These are phyloP conservation scores for Syrista parreyssii DNA, from an alignment of 2,888 invertebrate genomes.

Conservation along the genomic window DNA sequence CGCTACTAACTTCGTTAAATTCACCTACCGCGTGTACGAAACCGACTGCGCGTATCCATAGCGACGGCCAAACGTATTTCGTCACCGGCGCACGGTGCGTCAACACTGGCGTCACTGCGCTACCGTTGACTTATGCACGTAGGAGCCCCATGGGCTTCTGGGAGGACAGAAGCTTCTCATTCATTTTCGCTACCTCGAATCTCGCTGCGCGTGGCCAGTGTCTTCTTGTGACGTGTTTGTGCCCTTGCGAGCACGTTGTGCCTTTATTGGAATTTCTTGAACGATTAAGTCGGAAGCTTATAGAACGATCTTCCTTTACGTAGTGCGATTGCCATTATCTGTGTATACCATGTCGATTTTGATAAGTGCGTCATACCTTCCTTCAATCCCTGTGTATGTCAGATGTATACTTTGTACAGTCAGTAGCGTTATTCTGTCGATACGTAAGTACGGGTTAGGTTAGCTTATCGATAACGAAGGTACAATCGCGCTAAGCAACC, in stretches of 20 bases:
- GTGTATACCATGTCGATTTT: neutral
- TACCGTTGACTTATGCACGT: neutral
- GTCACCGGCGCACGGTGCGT: slow-evolving; percentile 20
- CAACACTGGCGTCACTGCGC: slow-evolving; percentile 21
- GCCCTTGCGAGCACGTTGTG: neutral
- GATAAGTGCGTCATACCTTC: neutral
- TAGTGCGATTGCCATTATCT: neutral
- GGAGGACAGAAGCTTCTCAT: neutral
- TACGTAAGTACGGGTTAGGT: neutral
- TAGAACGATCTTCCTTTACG: neutral
- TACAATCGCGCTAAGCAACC: neutral
- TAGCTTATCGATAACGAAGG: neutral
- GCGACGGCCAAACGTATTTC: slow-evolving; percentile 16
- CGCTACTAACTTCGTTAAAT: neutral
- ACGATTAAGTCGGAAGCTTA: neutral
- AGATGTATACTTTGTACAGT: neutral
- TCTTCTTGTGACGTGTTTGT: neutral
- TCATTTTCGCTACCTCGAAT: neutral
- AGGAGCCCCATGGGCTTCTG: neutral
- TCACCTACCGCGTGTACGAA: slow-evolving; percentile 3
- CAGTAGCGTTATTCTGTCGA: neutral
- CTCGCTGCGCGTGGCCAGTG: neutral
- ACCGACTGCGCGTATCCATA: slow-evolving; percentile 10
- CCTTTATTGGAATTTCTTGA: neutral
- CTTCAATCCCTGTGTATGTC: neutral